phyloP scores from a whole-genome alignment of 2,113 vertebrate species.

The Phodopus roborovskii region DNA sequence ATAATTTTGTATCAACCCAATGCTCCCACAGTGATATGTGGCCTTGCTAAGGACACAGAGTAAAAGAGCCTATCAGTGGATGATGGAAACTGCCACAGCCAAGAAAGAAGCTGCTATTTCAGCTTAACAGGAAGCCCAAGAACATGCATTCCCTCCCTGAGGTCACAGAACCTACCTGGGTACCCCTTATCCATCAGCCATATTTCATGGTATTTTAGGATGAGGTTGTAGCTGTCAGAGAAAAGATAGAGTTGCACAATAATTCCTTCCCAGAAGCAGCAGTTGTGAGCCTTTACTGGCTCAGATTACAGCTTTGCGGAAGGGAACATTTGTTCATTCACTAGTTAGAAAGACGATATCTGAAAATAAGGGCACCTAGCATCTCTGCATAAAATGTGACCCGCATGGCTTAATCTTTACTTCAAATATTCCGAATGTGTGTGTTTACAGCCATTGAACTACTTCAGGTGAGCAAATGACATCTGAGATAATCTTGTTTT shows the following conservation, averaged over 20 bases:
- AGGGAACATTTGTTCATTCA: no score
- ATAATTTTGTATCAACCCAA: neutral
- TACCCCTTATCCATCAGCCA: neutral
- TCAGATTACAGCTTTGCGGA: neutral
- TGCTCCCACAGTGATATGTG: neutral
- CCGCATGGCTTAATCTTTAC: neutral
- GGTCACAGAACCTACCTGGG: neutral
- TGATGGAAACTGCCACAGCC: neutral
- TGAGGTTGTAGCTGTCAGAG: no score
- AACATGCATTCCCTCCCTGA: neutral
- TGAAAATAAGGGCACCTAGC: neutral
- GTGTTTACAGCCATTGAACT: neutral
- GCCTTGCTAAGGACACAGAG: neutral
- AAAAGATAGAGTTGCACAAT: neutral
- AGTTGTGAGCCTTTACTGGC: neutral
- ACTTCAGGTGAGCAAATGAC: neutral
- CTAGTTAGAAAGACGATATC: no score
- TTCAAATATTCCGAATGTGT: neutral
- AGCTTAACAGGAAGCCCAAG: neutral
- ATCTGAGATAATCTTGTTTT: slow-evolving; percentile 34
- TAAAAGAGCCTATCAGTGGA: neutral
- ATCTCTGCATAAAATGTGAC: neutral
- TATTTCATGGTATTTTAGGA: neutral
- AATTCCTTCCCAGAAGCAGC: neutral
- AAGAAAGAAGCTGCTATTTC: neutral